phyloP scores from a whole-genome alignment of 2,797 vertebrate species.

The Chaetophractus vellerosus region DNA sequence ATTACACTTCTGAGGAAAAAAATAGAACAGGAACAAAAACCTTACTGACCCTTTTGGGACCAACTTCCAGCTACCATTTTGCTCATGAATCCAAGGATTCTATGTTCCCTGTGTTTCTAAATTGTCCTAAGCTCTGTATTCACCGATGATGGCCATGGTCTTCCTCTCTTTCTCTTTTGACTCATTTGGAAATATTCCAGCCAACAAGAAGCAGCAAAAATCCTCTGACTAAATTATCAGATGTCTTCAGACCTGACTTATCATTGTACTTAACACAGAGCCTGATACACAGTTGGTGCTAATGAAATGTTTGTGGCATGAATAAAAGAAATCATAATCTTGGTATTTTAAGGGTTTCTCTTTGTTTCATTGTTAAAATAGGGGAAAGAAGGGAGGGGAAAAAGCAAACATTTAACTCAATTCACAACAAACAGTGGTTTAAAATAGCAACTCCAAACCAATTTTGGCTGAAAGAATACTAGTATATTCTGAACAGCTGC shows the following conservation, averaged over 20 bases:
- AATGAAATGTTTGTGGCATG: slow-evolving; percentile 15
- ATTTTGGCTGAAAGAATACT: slow-evolving; percentile 64
- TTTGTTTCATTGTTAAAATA: slow-evolving; percentile 51
- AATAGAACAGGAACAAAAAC: background rate
- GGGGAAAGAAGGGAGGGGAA: background rate
- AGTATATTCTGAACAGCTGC: slow-evolving; percentile 74
- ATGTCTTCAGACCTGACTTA: background rate
- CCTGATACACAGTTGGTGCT: background rate
- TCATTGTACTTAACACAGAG: background rate
- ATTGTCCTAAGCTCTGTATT: background rate
- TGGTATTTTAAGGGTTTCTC: slow-evolving; percentile 37
- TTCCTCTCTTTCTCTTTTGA: background rate
- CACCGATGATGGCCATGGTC: too few relatives aligned
- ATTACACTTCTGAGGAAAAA: background rate
- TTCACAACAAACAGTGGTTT: slow-evolving; percentile 77
- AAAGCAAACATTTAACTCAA: background rate
- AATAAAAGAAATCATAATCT: slow-evolving; percentile 8
- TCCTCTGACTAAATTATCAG: background rate
- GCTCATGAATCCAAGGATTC: background rate
- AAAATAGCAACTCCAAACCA: slow-evolving; percentile 74
- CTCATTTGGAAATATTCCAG: background rate
- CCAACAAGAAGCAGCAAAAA: background rate
- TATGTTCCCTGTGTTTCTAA: background rate
- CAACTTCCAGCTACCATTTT: background rate
- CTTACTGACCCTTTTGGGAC: background rate